These are phyloP conservation scores for Aelia acuminata DNA, from an alignment of 2,888 invertebrate species.

Conservation along the genomic window DNA sequence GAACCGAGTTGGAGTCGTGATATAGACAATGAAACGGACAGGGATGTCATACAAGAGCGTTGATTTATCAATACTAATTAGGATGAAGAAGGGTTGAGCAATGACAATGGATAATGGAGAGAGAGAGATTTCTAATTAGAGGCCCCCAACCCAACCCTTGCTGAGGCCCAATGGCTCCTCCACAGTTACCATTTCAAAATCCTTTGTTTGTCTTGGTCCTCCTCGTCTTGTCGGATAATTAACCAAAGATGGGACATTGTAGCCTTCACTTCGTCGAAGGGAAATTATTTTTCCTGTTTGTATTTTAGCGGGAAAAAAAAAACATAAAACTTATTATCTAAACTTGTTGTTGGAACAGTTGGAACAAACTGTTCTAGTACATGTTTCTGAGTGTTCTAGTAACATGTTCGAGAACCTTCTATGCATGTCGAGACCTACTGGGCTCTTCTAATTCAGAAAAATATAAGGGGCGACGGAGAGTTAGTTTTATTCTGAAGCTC, in stretches of 20 bases:
- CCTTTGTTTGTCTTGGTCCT: neutral
- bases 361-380: too few relatives aligned
- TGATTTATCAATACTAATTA: constrained; percentile 21
- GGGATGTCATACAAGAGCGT: neutral
- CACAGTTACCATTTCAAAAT: neutral
- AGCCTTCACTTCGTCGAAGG: neutral
- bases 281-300: neutral
- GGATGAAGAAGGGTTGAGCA: neutral
- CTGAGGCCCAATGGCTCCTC: neutral
- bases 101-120: neutral
- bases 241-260: neutral
- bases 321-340: too few relatives aligned
- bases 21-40: constrained; percentile 3
- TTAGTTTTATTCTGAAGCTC: too few relatives aligned
- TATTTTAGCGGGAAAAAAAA: too few relatives aligned
- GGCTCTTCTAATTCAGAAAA: too few relatives aligned
- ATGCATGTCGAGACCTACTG: too few relatives aligned
- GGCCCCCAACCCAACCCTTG: neutral
- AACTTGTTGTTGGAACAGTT: too few relatives aligned
- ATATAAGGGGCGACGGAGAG: too few relatives aligned
- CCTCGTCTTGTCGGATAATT: constrained; percentile 3
- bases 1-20: too few relatives aligned
- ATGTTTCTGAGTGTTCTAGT: too few relatives aligned
- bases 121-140: neutral
- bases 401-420: too few relatives aligned